phyloP scores from a whole-genome alignment of 2,113 vertebrate genomes.

The Pongo pygmaeus region DNA sequence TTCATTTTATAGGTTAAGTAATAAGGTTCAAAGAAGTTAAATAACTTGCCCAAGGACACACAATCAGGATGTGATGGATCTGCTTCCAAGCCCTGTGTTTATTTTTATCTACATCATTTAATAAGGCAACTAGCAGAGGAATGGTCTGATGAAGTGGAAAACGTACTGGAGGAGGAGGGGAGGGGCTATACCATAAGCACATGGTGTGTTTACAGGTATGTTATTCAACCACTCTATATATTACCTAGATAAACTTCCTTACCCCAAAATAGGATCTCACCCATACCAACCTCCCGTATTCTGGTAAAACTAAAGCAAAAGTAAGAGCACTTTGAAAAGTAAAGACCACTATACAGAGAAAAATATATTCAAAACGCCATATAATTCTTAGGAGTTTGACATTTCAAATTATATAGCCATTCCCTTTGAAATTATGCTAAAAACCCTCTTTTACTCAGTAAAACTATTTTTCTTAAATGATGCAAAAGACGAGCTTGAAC shows the following conservation, averaged over 20 bases:
- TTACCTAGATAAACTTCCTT: not conserved
- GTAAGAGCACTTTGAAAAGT: not conserved
- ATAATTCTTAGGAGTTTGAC: not conserved
- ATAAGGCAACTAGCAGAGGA: not conserved
- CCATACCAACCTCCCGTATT: not conserved
- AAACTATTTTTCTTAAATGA: slow-evolving; percentile 29
- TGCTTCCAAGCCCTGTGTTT: not conserved
- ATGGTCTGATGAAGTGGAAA: not conserved
- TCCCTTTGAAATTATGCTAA: not conserved
- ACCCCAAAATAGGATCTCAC: not conserved
- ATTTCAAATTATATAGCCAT: not conserved
- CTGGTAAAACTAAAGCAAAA: not conserved
- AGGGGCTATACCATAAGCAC: not conserved
- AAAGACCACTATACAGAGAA: not conserved
- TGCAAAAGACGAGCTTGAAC: not conserved
- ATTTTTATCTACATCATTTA: not conserved
- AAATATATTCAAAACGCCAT: not conserved
- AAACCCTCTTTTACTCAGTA: not conserved
- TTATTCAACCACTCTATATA: not conserved
- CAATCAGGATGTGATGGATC: not conserved
- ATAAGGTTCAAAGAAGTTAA: not conserved
- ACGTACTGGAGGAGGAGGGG: not conserved
- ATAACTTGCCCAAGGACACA: not conserved
- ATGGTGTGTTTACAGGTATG: not conserved
- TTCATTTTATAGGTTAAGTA: not conserved